Evolutionary conservation across 64 coral and sea anemone genomes (phyloP), one percentile per base, ranked within the genome.

Genomic region (Dendrophyllia cribrosa): DNA sequence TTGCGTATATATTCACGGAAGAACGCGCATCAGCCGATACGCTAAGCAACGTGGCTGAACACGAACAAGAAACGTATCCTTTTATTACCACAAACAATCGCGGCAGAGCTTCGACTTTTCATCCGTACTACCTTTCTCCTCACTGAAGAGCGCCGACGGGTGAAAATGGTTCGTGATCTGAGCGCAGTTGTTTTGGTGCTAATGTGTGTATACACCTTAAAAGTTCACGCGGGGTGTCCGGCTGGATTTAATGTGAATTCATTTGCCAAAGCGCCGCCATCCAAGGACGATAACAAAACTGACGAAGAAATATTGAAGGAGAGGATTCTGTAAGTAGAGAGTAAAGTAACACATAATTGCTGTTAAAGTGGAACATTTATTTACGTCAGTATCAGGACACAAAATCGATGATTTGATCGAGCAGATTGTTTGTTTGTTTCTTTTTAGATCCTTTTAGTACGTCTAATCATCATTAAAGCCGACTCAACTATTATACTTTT

Each of bases 21-120:
- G 80, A 84, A 50, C 45, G 46, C 80, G 14, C 80, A 21, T 84
- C 80, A 25, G 46, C 80, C 61, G 45, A 84, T 84, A 68, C 26
- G 9, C 22, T 21, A 5, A 50, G 59, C 43, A 6, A 84, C 80
- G 80, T 84, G 80, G 80, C 80, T 66, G 4, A 66, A 84, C 80
- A 23, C 80, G 79, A 84, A 23, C 26, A 20, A 49, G 10, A 20
- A 44, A 49, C 10, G 80, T 23, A 43, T 66, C 2, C 7, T 17
- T 51, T 8, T 50, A 50, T 12, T 56, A 7, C 12, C 12, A 56
- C 53, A 56, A 9, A 72, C 2, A 43, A 5, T 9, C 9, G 26
- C 2, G 9, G 24, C 11, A 15, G 70, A 10, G 20, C 43, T 47
- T 14, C 43, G 13, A 59, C 23, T 79, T 59, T 51, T 43, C n/a